Evolutionary conservation across 2,888 invertebrate species (phyloP).

Genomic region (Prenolepis imparis): DNA sequence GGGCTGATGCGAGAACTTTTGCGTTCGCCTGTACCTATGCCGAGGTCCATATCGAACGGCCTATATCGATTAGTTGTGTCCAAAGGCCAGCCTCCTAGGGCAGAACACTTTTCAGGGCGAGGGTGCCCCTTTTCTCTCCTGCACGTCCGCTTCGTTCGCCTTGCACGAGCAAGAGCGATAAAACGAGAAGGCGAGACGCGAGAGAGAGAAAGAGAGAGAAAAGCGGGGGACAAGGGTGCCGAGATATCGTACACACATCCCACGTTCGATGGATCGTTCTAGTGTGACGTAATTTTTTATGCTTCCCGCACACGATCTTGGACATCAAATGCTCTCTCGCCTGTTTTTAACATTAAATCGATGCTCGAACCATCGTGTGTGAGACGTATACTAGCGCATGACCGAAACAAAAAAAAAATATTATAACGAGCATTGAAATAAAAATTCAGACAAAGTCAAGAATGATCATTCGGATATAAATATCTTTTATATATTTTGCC

Average conservation of each 20-base stretch:
- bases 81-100: constrained; percentile 75
- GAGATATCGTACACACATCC: constrained; percentile 52
- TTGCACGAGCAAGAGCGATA: constrained; percentile 33
- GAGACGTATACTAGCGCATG: not conserved
- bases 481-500: not conserved
- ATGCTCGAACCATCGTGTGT: not conserved
- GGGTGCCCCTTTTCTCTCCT: constrained; percentile 71
- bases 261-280: constrained; percentile 67
- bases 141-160: constrained; percentile 53
- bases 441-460: not conserved
- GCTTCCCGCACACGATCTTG: constrained; percentile 66
- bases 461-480: not conserved
- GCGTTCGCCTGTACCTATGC: constrained; percentile 74
- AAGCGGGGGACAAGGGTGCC: constrained; percentile 16
- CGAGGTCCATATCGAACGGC: constrained; percentile 79
- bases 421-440: not conserved
- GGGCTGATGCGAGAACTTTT: constrained; percentile 69
- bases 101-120: constrained; percentile 72
- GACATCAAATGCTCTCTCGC: constrained; percentile 59
- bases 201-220: not conserved
- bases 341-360: constrained; percentile 40
- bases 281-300: constrained; percentile 72
- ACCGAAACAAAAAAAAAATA: not conserved
- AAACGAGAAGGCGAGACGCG: constrained; percentile 6
- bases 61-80: constrained; percentile 81